Evolutionary conservation across 2,888 invertebrate species (phyloP), one percentile per base, ranked within the genome.

Genomic region (Calliphora vomitoria): DNA sequence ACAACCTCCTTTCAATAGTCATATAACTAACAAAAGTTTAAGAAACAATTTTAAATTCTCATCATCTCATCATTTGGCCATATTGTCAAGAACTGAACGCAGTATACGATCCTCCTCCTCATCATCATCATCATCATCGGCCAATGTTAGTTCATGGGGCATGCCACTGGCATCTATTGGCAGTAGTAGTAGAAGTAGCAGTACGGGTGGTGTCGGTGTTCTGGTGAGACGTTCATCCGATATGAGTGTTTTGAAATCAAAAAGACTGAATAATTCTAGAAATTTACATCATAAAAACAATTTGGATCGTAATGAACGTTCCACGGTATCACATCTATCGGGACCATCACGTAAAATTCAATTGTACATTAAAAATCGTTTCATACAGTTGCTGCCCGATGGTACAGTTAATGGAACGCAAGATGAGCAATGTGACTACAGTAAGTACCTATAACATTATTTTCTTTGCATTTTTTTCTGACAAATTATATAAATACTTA

Each of bases 391-490:
- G 91, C 94, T 97, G 94, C 96, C 97, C 90, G 97, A 97, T 94
- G 97, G 97, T 94, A 96, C 96, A 91, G 97, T 97, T 94, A 97
- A 97, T 95, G 97, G 97, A 91, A 97, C 97, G 93, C 95, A 95
- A 93, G 96, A 97, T 94, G 96, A 96, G 94, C 95, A 95, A 93
- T 97, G 97, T 94, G 96, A 96, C 94, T 97, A 96, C 95, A 97
- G 97, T 97, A 93, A 97, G 97, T 97, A 91, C 58, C 8, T 60
- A 13, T n/a, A n/a, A n/a, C 4, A 44, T 5, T 8, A 3, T 44
- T 74, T n/a, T 78, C 3, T 64, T n/a, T 68, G 58, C 47, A 35
- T 47, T n/a, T 68, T 55, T n/a, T 3, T 38, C 44, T 8, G n/a
- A n/a, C n/a, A n/a, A n/a, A n/a, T n/a, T n/a, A n/a, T n/a, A n/a